phyloP scores from a whole-genome alignment of 2,113 vertebrate species.

The Falcunculus frontatus region DNA sequence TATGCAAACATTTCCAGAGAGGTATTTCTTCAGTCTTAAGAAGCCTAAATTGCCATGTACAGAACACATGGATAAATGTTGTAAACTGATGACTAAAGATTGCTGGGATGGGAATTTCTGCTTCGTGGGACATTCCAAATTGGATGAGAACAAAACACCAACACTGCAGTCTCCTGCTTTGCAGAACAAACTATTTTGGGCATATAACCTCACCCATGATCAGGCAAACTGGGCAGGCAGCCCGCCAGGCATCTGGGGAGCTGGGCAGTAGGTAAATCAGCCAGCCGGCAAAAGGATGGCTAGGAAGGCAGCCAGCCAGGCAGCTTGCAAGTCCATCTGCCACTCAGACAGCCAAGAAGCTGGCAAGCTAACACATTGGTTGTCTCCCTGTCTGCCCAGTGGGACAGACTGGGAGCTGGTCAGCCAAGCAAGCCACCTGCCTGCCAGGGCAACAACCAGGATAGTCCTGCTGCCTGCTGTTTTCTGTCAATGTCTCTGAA shows the following conservation, averaged over 20 bases:
- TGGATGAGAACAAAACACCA: constrained; percentile 6
- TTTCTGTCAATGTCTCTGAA: constrained; percentile 25
- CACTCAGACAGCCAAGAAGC: constrained; percentile 8
- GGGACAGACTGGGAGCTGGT: neutral
- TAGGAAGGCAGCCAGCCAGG: constrained; percentile 3
- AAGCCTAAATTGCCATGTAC: neutral
- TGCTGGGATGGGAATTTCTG: constrained; percentile 36
- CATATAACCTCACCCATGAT: neutral
- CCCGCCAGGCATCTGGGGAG: neutral
- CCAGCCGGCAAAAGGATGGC: neutral
- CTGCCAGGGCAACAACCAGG: neutral
- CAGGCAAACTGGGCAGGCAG: constrained; percentile 7
- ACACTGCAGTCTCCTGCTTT: neutral
- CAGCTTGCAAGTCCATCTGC: constrained; percentile 39
- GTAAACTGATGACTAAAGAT: constrained; percentile 41
- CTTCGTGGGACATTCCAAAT: neutral
- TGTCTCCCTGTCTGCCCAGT: neutral
- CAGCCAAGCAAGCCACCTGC: constrained; percentile 23
- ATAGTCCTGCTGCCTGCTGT: neutral
- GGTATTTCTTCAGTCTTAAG: constrained; percentile 7
- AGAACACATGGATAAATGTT: constrained; percentile 1
- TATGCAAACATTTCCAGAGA: neutral
- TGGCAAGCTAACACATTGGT: neutral
- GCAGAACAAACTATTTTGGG: constrained; percentile 34
- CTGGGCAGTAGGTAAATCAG: constrained; percentile 25